Evolutionary conservation across 1,140 invertebrate genomes (phyloP), one percentile per base, ranked within the genome.

Genomic region (Heliothis virescens): DNA sequence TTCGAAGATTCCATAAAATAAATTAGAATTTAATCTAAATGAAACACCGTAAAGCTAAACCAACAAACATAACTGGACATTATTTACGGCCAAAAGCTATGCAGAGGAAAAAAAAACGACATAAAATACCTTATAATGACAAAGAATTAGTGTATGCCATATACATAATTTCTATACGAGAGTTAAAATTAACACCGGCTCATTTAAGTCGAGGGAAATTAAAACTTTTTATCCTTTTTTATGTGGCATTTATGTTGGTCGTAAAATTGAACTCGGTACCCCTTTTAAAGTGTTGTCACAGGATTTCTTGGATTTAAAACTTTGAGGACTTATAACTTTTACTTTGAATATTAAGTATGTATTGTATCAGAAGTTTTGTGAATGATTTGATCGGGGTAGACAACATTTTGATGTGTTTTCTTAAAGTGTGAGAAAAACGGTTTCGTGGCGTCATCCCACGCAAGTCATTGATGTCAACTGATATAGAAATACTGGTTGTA

Each of bases 221-320:
- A 94, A 93, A 93, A 93, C 86, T 85, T 85, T 84, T 91, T 89
- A 93, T 90, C 88, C 87, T 91, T 92, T 90, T 94, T 94, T 94
- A 94, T 92, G 91, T 92, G 92, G 88, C 91, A 92, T 91, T 92
- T 93, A 92, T 91, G 88, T 84, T 79, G 79, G 84, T 89, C 91
- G 82, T 94, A 92, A 94, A 94, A 86, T 88, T 87, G 82, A 82
- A 78, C 85, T 82, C 87, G 21, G 85, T 83, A 88, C 86, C 87
- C 87, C 90, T 90, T 92, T 88, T 82, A 87, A 86, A 90, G 88
- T 83, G 82, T 86, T 85, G 83, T 82, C 81, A 79, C 88, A 89
- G 87, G 84, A 87, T 86, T 80, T 82, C 81, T 74, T 79, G 85
- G 78, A 88, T 87, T 88, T 87, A 85, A 88, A 85, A 87, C 85